These are phyloP conservation scores for Erebia aethiops DNA, from an alignment of 2,888 invertebrate species.

Conservation along the genomic window DNA sequence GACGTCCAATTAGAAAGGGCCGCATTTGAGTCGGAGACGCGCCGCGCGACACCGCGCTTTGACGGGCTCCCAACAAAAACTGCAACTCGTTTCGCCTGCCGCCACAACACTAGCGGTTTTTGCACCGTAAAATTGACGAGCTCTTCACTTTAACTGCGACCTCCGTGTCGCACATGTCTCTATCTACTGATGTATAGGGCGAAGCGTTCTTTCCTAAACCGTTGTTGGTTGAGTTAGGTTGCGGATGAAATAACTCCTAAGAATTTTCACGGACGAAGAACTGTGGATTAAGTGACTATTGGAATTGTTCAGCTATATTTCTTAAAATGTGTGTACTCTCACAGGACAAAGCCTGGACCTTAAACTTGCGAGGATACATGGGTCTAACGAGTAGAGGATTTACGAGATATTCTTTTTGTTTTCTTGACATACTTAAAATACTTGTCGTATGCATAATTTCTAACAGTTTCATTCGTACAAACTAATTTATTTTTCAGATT, in stretches of 20 bases:
- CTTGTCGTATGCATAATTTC: no score
- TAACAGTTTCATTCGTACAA: background rate
- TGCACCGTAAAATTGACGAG: constrained; percentile 63
- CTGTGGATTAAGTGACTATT: background rate
- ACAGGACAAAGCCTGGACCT: no score
- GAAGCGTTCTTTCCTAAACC: background rate
- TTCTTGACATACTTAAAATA: background rate
- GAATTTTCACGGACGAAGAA: background rate
- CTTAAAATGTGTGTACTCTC: background rate
- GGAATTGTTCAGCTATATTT: background rate
- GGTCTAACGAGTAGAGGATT: no score
- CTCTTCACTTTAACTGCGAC: constrained; percentile 70
- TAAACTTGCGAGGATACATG: no score
- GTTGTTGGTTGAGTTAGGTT: background rate
- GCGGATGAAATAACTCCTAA: background rate
- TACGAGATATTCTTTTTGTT: background rate
- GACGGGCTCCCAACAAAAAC: constrained; percentile 72
- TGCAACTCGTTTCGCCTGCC: constrained; percentile 69
- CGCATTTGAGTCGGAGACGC: constrained; percentile 69
- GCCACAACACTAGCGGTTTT: constrained; percentile 69
- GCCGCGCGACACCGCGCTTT: constrained; percentile 74
- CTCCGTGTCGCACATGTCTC: constrained; percentile 48
- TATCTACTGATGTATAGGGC: constrained; percentile 16
- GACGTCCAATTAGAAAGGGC: constrained; percentile 78
- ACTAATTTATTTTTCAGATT: background rate